Base-by-base conservation (phyloP, 2,888 invertebrate species). In the Hermaeophaga mercurialis region DNA sequence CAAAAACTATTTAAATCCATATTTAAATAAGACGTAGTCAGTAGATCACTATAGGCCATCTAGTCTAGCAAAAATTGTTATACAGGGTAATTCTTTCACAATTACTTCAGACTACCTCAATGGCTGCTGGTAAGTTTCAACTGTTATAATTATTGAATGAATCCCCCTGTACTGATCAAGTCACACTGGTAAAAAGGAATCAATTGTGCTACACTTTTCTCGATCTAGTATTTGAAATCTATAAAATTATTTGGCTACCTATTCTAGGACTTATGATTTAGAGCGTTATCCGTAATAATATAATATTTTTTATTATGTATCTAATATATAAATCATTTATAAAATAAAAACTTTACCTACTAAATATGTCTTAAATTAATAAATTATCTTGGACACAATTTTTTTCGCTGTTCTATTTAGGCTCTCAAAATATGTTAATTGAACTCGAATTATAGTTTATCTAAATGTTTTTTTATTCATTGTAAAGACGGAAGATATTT, bases 371-470 rank as follows among this genome's bases (percentile, higher is more conserved):
- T 41, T 41, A 33, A 33, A 33, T 28, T 34, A 26, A 41, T 50
- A 50, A 58, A 55, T 56, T 50, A 53, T 62, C 50, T 64, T 56
- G 58, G 59, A 62, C 61, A 56, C 54, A 55, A 41, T 41, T 58
- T 53, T n/a, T 62, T 66, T 71, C 68, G 70, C 71, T 71, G 69
- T 70, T 65, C 66, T 69, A 68, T 68, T 64, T 67, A 70, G 69
- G 67, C 70, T 69, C 65, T 70, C 58, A 58, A 58, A 62, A 52
- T 54, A 59, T 56, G 38, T 54, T 54, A 31, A 54, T 58, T 57
- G 54, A 54, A 49, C 41, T 56, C 7, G 19, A 22, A 12, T 26
- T 17, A 26, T 49, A n/a, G 15, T 49, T 57, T 62, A 58, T 49
- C 58, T 59, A 62, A 60, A 62, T 62, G 63, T 58, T 58, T 64